Evolutionary conservation across 1,140 invertebrate species (phyloP).

Genomic region (Latrodectus geometricus): DNA sequence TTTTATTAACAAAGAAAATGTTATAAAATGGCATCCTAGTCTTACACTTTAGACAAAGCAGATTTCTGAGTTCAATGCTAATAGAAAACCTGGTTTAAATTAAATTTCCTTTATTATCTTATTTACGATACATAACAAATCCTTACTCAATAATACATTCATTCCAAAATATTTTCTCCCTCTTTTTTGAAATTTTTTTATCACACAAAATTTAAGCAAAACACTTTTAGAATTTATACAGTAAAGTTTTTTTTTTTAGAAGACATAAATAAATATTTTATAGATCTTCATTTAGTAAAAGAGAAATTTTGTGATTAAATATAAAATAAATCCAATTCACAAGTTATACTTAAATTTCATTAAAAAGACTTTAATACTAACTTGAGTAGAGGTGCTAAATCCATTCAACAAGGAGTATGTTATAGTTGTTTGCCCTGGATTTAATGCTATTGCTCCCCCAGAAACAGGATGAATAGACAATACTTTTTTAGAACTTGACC

Average conservation of each 20-base stretch:
- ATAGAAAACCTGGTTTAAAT: no score
- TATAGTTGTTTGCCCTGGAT: conserved; percentile 65
- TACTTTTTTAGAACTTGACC: conserved; percentile 63
- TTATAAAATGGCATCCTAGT: no score
- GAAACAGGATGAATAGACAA: conserved; percentile 64
- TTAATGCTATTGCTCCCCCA: conserved; percentile 66
- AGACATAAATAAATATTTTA: not conserved
- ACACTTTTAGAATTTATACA: no score
- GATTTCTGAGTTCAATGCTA: no score
- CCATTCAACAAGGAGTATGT: conserved; percentile 66
- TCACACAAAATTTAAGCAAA: no score
- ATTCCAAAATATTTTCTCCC: no score
- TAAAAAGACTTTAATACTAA: conserved; percentile 47
- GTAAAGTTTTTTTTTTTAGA: not conserved
- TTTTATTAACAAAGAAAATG: no score
- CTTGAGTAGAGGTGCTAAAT: conserved; percentile 67
- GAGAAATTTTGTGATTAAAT: not conserved
- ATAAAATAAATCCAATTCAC: not conserved
- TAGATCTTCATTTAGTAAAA: not conserved
- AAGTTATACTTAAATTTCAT: not conserved
- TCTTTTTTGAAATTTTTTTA: no score
- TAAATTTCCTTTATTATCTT: no score
- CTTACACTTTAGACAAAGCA: no score
- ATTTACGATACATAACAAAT: no score
- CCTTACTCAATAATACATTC: no score